These are phyloP conservation scores for Hormiphora californensis DNA, from an alignment of 37 sponge, comb jelly and placozoan species.

Conservation along the genomic window DNA sequence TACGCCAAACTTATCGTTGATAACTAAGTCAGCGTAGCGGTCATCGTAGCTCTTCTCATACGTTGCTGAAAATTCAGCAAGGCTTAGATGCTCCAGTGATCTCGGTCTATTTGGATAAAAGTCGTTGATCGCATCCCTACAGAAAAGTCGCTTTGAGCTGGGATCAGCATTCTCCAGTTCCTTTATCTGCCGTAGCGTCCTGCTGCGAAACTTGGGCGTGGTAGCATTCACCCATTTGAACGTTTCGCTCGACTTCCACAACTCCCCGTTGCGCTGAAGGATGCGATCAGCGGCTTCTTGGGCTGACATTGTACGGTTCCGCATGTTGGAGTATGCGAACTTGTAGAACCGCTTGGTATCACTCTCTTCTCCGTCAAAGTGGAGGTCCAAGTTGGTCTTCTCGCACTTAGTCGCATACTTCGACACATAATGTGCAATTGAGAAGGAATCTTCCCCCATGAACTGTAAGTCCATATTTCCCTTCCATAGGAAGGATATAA, in stretches of 20 bases:
- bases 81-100: background rate
- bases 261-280: constrained; percentile 11
- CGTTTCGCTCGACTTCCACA: background rate
- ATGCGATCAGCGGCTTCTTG: background rate
- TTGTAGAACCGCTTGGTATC: background rate
- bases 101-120: background rate
- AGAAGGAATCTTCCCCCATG: background rate
- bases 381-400: background rate
- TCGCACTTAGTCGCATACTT: background rate
- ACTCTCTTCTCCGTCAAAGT: background rate
- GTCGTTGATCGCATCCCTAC: background rate
- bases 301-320: background rate
- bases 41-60: constrained; percentile 2
- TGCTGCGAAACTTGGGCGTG: background rate
- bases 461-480: constrained; percentile 30
- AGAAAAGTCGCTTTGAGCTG: background rate
- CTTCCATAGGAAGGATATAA: background rate
- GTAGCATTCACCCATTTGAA: background rate
- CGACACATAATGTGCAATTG: background rate
- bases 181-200: background rate
- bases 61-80: background rate
- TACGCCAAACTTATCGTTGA: background rate
- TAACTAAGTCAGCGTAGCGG: too few species aligned
- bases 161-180: background rate
- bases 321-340: background rate